A percentile compares a stretch with the other conserved stretches of the same genome.
Evolutionary conservation across 1,140 invertebrate genomes (phyloP).

Genomic region (Cotesia typhae): DNA sequence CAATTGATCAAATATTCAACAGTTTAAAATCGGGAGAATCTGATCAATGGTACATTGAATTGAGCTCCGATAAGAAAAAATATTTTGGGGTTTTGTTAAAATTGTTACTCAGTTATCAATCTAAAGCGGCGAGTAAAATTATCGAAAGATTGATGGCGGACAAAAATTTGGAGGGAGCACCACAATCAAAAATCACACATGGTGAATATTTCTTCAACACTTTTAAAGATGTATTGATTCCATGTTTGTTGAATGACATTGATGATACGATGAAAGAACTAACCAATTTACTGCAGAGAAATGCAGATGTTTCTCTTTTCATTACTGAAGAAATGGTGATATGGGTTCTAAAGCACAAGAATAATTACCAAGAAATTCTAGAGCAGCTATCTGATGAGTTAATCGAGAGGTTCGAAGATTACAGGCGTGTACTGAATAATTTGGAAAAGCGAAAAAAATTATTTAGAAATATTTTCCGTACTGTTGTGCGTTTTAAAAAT

Average conservation of each 20-base stretch:
- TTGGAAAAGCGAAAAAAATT: slow-evolving; percentile 44
- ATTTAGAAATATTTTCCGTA: slow-evolving; percentile 54
- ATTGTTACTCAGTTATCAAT: slow-evolving; percentile 44
- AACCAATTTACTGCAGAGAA: slow-evolving; percentile 36
- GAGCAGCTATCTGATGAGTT: slow-evolving; percentile 44
- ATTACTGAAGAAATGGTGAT: slow-evolving; percentile 51
- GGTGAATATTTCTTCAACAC: slow-evolving; percentile 56
- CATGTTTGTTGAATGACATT: slow-evolving; percentile 45
- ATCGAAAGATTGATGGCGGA: slow-evolving; percentile 13
- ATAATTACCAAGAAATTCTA: slow-evolving; percentile 19
- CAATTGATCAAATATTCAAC: slow-evolving; percentile 44
- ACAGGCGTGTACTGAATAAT: slow-evolving; percentile 42
- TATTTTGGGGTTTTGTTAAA: slow-evolving; percentile 49
- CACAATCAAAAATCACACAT: slow-evolving; percentile 43
- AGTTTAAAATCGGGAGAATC: slow-evolving; percentile 39
- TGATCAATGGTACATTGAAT: slow-evolving; percentile 23
- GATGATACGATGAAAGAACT: slow-evolving; percentile 46
- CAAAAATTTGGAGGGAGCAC: neutral
- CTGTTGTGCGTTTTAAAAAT: slow-evolving; percentile 45
- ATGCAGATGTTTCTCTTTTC: slow-evolving; percentile 42
- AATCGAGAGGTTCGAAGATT: slow-evolving; percentile 43
- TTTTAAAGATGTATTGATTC: slow-evolving; percentile 51
- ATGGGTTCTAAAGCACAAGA: slow-evolving; percentile 45
- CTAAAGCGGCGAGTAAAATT: slow-evolving; percentile 15
- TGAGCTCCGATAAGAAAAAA: slow-evolving; percentile 37